phyloP scores from a whole-genome alignment of 2,113 vertebrate genomes.

The Chamaea fasciata region DNA sequence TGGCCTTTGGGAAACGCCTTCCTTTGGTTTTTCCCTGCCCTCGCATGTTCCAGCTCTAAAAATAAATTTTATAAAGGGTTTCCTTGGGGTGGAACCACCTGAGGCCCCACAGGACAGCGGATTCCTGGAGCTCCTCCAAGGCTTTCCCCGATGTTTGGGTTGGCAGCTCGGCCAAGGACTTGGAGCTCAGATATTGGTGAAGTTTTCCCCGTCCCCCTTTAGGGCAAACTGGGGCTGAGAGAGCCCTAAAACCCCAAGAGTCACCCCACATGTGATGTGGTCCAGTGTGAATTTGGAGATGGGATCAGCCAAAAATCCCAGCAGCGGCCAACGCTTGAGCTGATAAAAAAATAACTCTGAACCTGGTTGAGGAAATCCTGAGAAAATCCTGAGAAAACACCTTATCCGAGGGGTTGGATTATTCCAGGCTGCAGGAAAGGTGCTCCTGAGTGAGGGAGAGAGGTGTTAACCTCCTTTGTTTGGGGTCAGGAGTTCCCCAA shows the following conservation, averaged over 20 bases:
- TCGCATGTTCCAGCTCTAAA: fast-evolving
- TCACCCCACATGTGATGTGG: fast-evolving
- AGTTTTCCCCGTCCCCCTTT: not conserved
- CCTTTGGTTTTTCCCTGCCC: not conserved
- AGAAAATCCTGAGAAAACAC: not conserved
- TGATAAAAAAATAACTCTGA: not conserved
- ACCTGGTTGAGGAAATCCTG: not conserved
- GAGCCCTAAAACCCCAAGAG: not conserved
- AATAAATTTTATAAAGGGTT: not conserved
- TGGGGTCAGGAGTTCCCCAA: not conserved
- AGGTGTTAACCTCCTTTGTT: not conserved
- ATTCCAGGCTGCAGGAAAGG: not conserved
- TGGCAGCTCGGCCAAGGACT: not conserved
- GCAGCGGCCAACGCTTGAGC: not conserved
- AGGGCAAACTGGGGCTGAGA: not conserved
- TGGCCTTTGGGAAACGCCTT: not conserved
- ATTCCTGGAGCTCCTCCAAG: not conserved
- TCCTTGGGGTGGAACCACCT: not conserved
- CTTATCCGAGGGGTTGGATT: fast-evolving
- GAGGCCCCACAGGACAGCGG: not conserved
- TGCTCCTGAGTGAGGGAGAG: not conserved
- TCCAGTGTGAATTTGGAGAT: fast-evolving
- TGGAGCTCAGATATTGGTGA: not conserved
- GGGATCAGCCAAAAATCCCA: not conserved
- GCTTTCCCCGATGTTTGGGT: not conserved